A percentile compares a stretch with the other conserved stretches of the same genome.
Evolutionary conservation across 2,888 invertebrate genomes (phyloP).

Genomic region (Dendrolimus pini): DNA sequence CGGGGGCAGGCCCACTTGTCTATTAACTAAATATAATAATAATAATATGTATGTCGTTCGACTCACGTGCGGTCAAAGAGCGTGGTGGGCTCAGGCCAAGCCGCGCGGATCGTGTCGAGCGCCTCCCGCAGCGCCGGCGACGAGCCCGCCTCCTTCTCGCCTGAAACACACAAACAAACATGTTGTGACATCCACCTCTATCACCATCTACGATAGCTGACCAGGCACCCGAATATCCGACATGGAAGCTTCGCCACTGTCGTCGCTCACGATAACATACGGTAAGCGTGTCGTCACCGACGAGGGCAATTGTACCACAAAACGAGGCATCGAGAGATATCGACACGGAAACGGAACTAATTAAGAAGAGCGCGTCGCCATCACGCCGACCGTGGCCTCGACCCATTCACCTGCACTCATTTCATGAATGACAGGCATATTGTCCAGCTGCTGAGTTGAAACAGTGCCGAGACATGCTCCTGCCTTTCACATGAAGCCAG

Average conservation of each 20-base stretch:
- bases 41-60: too few species aligned
- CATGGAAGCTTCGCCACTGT: too few species aligned
- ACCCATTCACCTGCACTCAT: neutral
- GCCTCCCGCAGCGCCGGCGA: conserved; percentile 49
- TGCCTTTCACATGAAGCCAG: too few species aligned
- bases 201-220: too few species aligned
- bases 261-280: too few species aligned
- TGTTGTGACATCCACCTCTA: neutral
- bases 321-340: neutral
- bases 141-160: conserved; percentile 6
- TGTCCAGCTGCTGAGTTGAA: too few species aligned
- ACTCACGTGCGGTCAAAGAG: conserved; percentile 19
- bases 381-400: neutral
- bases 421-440: neutral
- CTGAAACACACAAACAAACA: neutral
- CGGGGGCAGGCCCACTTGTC: too few species aligned
- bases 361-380: neutral
- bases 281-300: neutral
- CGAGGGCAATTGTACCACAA: neutral
- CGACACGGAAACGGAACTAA: neutral
- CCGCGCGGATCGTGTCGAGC: conserved; percentile 48
- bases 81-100: conserved; percentile 47
- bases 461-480: too few species aligned
- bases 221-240: too few species aligned
- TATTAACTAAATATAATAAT: too few species aligned